Evolutionary conservation across 2,113 vertebrate genomes (phyloP).

Genomic region (Odontesthes bonariensis): DNA sequence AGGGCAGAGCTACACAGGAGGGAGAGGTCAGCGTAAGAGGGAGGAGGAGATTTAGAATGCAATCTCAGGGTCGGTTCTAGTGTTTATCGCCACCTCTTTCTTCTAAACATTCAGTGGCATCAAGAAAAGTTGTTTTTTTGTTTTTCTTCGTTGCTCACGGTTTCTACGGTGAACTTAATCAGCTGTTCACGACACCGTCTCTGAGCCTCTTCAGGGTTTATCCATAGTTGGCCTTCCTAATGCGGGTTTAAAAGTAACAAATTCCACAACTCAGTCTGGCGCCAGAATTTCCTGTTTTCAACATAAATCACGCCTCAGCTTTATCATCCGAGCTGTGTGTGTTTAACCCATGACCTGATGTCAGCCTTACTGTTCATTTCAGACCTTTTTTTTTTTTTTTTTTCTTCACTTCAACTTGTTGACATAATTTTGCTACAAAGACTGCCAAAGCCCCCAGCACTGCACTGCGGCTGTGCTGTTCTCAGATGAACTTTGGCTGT

Average conservation of each 20-base stretch:
- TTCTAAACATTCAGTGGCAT: not conserved
- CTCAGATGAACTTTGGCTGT: not conserved
- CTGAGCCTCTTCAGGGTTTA: conserved; percentile 27
- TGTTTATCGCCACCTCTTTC: conserved; percentile 2
- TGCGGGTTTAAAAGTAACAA: conserved; percentile 51
- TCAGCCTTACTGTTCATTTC: conserved; percentile 36
- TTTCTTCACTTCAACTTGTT: not conserved
- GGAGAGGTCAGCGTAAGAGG: conserved; percentile 1
- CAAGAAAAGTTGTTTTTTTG: too few relatives aligned
- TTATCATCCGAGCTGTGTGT: conserved; percentile 44
- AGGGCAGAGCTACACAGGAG: conserved; percentile 7
- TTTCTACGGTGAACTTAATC: conserved; percentile 33
- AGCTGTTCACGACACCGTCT: conserved; percentile 10
- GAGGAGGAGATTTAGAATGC: conserved; percentile 23
- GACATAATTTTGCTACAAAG: not conserved
- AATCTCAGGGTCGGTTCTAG: conserved; percentile 5
- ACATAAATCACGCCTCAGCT: conserved; percentile 59
- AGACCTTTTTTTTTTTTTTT: not conserved
- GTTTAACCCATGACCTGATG: conserved; percentile 53
- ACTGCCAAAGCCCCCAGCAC: not conserved
- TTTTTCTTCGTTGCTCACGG: conserved; percentile 2
- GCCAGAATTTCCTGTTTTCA: conserved; percentile 79
- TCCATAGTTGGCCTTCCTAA: conserved; percentile 53
- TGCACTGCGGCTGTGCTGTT: not conserved
- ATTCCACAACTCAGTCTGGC: conserved; percentile 65